Evolutionary conservation across 2,888 invertebrate genomes (phyloP).

Genomic region (Cosmia trapezina): DNA sequence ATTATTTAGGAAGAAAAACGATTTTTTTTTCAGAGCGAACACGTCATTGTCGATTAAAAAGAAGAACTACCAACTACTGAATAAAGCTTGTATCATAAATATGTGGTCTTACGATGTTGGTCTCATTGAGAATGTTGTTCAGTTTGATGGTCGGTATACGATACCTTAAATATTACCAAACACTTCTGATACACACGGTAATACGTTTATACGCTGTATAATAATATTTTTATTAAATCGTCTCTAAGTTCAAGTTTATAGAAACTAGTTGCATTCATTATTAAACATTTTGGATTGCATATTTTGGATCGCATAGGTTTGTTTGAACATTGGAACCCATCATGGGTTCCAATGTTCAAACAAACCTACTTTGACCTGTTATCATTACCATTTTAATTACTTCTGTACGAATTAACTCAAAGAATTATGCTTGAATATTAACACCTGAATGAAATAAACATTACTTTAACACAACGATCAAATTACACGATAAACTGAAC

Average conservation of each 20-base stretch:
- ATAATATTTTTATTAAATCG: not conserved
- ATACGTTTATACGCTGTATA: not conserved
- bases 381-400: not conserved
- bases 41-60: no score
- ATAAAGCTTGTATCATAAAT: no score
- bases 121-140: not conserved
- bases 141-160: no score
- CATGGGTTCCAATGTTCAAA: not conserved
- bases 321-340: no score
- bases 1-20: no score
- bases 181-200: no score
- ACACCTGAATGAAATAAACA: no score
- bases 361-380: not conserved
- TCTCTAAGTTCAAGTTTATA: not conserved
- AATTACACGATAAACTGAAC: conserved; percentile 63
- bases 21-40: no score
- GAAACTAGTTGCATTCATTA: not conserved
- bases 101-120: not conserved
- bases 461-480: conserved; percentile 36
- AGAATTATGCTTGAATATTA: not conserved
- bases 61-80: no score
- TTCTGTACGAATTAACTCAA: not conserved
- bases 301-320: not conserved
- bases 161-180: no score
- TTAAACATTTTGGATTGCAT: not conserved